Base-by-base conservation (phyloP, 2,113 vertebrate species). In the Thamnophis sirtalis region DNA sequence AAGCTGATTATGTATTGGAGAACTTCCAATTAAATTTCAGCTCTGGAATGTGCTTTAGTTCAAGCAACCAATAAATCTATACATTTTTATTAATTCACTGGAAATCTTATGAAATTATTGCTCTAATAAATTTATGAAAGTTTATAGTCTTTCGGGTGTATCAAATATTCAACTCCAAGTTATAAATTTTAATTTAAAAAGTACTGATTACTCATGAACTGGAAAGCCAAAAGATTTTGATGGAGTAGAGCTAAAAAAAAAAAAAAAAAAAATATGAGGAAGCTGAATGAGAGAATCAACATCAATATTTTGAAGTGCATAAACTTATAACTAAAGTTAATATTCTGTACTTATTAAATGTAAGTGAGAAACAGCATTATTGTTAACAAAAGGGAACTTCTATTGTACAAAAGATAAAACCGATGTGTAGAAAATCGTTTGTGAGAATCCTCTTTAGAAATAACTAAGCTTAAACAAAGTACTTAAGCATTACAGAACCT, bases 401-500 rank as follows among this genome's bases (percentile, higher is more conserved):
- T 33, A 5, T 50, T 63, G 48, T n/a, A 43, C n/a, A 90, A 55
- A 89, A 15, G 33, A 22, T 80, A 55, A 73, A 55, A 19, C 13
- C 58, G 10, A 38, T 84, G 6, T 50, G 5, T 17, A n/a, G 55
- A 86, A 50, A 56, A 48, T 28, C 9, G 48, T 13, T 24, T 86
- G 17, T 86, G 48, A 49, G 43, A 60, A 21, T 86, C 48, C 48
- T 43, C 6, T 56, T 38, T 43, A 26, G 43, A 26, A 26, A 33
- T 1, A 54, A 84, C 15, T 50, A 53, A 73, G 4, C 55, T 88
- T 56, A 68, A 89, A 24, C 89, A 56, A 48, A 28, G 11, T 7
- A 8, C 43, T 89, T 33, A 80, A 86, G 51, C 93, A 91, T 92
- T 85, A 54, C 88, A 33, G 90, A 91, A 89, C 89, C 95, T 94